Evolutionary conservation across 2,888 invertebrate species (phyloP), one percentile per base, ranked within the genome.

Genomic region (Rotaria sp.): DNA sequence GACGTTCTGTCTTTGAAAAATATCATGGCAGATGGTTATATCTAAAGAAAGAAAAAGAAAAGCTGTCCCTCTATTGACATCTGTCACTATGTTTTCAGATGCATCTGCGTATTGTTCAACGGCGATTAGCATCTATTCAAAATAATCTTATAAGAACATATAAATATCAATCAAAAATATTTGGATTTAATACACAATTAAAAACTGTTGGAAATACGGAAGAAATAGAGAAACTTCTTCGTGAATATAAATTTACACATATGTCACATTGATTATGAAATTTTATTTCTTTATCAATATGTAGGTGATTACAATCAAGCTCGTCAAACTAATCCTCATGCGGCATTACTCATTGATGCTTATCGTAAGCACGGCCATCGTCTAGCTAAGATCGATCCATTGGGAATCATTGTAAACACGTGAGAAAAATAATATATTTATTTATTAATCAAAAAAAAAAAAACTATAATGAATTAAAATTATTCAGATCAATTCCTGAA

Each of bases 311-410:
- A 80, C 26, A 80, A 80, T 45, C 41, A 45, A 45, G 41, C 80
- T 26, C 80, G 80, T 80, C 45, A 45, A 45, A 10, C 45, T 45
- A 80, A 80, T 80, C 80, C 80, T 45, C 41, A 45, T 80, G 80
- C 38, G 80, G 41, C 80, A 26, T 80, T 80, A 45, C 80, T 86
- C 30, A 86, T 86, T 41, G 50, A 85, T 48, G 86, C 85, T 11
- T 86, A 86, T 86, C 75, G 85, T 74, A 52, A 86, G 50, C 57
- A 86, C 74, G 86, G 86, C 26, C 85, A 84, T 74, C 75, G 74
- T 85, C 45, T 80, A 55, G 75, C 86, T 18, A 38, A 52, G 18
- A 57, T 85, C 15, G 86, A 86, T 55, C 86, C 86, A 75, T 59
- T 86, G n/a, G 80, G 57, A 84, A 45, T 84, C 35, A 26, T 0